Base-by-base conservation (phyloP, 2,113 vertebrate genomes). In the Origma solitaria region DNA sequence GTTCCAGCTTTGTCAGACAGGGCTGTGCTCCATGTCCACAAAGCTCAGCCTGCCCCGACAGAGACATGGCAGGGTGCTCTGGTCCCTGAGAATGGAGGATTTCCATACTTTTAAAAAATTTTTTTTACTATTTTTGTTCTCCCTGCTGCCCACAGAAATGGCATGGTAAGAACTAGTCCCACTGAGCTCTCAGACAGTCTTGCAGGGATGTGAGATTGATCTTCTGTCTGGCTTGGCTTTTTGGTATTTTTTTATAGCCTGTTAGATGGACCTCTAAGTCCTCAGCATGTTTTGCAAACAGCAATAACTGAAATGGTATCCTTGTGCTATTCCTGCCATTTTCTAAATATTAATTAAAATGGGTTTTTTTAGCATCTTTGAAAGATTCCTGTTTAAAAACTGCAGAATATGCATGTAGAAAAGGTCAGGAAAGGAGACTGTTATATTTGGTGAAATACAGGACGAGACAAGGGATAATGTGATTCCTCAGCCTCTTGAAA, bases 391-490 rank as follows among this genome's bases (percentile, higher is more conserved):
- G 9, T 62, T 75, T 40, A 22, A 81, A 86, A 95, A 44, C 31
- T 73, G 35, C 50, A 73, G 88, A 90, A 28, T 58, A 37, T 44
- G 68, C 68, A 60, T 6, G 30, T 70, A 54, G 72, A 38, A 68
- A 88, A 95, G 85, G 77, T 82, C 77, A 89, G 62, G 22, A 38
- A 87, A 73, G 53, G 75, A 87, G 37, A 50, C 45, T 38, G 73
- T 85, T 49, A 22, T 60, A 60, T 47, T 86, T 60, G 73, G 56
- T 78, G 75, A 91, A 90, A 86, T n/a, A 75, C 14, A 61, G 81
- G 75, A 85, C n/a, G 49, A 95, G 80, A 90, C 83, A 91, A 91
- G 68, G 83, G 70, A 95, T 89, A 86, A 85, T n/a, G 61, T 75
- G 86, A 64, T 91, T 89, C 81, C 50, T 84, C 44, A 37, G 33